phyloP scores from a whole-genome alignment of 2,797 vertebrate genomes.

The Sternotherus odoratus region DNA sequence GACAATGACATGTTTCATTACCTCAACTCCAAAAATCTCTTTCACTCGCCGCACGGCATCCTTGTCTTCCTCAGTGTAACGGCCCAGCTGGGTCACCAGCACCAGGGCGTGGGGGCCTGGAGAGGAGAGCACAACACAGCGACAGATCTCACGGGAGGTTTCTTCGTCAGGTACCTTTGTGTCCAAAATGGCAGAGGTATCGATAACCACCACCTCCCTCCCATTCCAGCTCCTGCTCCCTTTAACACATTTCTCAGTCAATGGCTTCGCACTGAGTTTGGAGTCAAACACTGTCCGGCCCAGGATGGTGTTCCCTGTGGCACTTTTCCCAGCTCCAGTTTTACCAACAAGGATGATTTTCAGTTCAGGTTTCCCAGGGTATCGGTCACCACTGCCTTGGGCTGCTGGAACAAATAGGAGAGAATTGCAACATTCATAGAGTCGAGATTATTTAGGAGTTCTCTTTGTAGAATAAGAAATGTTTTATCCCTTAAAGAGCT shows the following conservation, averaged over 20 bases:
- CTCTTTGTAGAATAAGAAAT: no score
- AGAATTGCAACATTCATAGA: neutral
- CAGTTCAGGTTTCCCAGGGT: neutral
- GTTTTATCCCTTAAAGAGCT: no score
- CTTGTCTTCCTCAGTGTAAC: neutral
- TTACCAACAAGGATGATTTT: neutral
- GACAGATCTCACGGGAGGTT: neutral
- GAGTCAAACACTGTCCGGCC: neutral
- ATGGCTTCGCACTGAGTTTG: neutral
- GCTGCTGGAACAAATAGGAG: neutral
- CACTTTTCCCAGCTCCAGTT: slow-evolving; percentile 17
- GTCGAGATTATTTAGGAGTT: no score
- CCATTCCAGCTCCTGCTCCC: neutral
- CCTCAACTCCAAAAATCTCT: neutral
- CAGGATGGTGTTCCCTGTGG: slow-evolving; percentile 29
- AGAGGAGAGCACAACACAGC: neutral
- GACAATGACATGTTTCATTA: neutral
- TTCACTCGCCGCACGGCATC: fast-evolving
- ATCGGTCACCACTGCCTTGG: no score
- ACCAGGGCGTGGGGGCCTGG: neutral
- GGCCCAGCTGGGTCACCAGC: neutral
- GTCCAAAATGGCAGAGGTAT: neutral
- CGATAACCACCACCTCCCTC: neutral
- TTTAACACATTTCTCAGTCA: neutral
- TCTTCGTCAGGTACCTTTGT: no score